A percentile compares a stretch with the other conserved stretches of the same genome.
These are phyloP conservation scores for Calidris pugnax DNA, from an alignment of 2,113 vertebrate genomes.

Conservation along the genomic window DNA sequence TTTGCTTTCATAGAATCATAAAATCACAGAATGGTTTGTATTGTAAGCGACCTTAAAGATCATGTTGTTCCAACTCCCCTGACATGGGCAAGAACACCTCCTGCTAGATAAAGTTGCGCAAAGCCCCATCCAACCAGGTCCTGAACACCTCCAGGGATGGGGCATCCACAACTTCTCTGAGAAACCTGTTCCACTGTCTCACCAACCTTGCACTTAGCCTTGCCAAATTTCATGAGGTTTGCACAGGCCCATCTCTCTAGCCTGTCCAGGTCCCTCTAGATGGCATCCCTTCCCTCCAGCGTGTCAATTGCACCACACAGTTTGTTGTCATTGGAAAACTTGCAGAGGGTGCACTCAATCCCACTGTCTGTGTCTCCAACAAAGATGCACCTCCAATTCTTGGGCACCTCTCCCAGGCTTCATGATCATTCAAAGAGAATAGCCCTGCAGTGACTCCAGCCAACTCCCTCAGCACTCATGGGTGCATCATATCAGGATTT, in stretches of 20 bases:
- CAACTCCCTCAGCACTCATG: fast-evolving
- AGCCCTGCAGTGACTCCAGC: neutral
- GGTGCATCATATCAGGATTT: neutral
- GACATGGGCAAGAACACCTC: neutral
- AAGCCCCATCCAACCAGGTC: neutral
- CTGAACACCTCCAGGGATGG: neutral
- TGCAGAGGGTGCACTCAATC: neutral
- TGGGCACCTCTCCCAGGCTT: neutral
- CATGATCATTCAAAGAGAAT: neutral
- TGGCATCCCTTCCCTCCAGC: neutral
- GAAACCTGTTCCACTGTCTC: neutral
- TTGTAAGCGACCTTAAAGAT: neutral
- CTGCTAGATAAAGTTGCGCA: neutral
- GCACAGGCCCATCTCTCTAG: neutral
- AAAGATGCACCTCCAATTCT: neutral
- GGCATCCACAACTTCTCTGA: neutral
- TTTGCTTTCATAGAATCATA: neutral
- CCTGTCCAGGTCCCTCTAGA: neutral
- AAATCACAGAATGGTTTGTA: neutral
- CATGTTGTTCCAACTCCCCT: neutral
- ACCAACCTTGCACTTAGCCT: neutral
- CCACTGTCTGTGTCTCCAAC: neutral
- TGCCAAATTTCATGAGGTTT: neutral
- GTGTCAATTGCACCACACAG: neutral
- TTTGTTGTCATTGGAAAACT: neutral